Conservation (phyloP, 2,888 invertebrate species). For the Eristalis arbustorum region DNA sequence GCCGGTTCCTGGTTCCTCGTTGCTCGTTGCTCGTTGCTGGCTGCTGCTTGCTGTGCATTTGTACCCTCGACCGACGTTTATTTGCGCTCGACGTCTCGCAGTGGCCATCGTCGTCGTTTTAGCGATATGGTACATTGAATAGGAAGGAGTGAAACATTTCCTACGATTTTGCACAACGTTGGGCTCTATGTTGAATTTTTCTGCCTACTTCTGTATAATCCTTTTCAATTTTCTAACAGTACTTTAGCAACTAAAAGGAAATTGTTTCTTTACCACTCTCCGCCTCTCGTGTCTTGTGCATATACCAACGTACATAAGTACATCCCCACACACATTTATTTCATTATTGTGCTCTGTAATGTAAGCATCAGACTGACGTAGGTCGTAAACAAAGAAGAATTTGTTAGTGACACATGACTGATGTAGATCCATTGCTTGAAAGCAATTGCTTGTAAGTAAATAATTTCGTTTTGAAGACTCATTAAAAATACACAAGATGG, state of each 20-base stretch:
- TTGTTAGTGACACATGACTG: conserved; percentile 15
- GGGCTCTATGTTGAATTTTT: conserved; percentile 3
- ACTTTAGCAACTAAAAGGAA: conserved; percentile 18
- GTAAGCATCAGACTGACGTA: background rate
- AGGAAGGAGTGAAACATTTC: conserved; percentile 57
- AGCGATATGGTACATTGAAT: conserved; percentile 44
- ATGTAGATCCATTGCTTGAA: conserved; percentile 21
- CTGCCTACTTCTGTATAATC: conserved; percentile 41
- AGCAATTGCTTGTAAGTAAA: conserved; percentile 47
- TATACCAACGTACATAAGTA: background rate
- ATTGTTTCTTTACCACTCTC: conserved; percentile 29
- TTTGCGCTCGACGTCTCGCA: conserved; percentile 61
- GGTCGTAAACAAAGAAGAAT: background rate
- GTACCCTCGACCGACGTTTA: conserved; percentile 53
- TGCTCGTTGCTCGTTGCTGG: too few species aligned
- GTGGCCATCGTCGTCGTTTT: conserved; percentile 12
- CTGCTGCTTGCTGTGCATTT: conserved; percentile 46
- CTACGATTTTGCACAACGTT: conserved; percentile 39
- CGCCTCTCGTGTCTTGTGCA: background rate
- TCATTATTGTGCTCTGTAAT: conserved; percentile 28
- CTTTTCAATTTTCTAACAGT: conserved; percentile 59
- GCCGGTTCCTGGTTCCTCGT: background rate
- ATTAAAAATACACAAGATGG: conserved; percentile 26
- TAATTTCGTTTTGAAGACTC: conserved; percentile 35
- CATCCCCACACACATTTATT: background rate